Evolutionary conservation across 2,888 invertebrate species (phyloP), one percentile per base, ranked within the genome.

Genomic region (Hypolimnas misippus): DNA sequence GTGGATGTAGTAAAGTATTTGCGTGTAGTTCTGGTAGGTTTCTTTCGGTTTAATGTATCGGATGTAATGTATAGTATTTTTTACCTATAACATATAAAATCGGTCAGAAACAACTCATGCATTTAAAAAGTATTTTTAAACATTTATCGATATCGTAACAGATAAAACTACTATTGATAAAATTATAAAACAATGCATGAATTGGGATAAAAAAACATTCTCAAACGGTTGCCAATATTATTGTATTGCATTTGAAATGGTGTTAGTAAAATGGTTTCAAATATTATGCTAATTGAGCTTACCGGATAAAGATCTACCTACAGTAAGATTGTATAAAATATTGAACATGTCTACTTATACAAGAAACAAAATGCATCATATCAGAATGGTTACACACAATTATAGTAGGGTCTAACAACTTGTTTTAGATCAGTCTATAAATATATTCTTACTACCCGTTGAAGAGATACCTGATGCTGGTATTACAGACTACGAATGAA

Each of bases 401-500:
- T 14, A 14, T n/a, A 51, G 33, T 14, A 59, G 35, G 59, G 31
- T 42, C 35, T 51, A 42, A 40, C 38, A 49, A 54, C 29, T 10
- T 7, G 5, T 21, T 40, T 14, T 16, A 44, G 16, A 29, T 38
- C 54, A 38, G 46, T 44, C 46, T 59, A 42, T 49, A 62, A 62
- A 59, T 57, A 29, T 29, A 57, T 61, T 35, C 35, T 55, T 56
- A 58, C 61, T 68, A 69, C 54, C 66, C 57, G 63, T 62, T 61
- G 62, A 68, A 59, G 76, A 78, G 74, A 81, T 88, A 89, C 85
- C 87, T 86, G 84, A 73, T 69, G 66, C 76, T 78, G 76, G 75
- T 78, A 52, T 88, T 90, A 92, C 81, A 92, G 86, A 86, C 86
- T 87, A 90, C 86, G 92, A 73, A 92, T 87, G 82, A 82, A 91